Conservation (phyloP, 2,797 vertebrate genomes). For the Gallinago stenura region DNA sequence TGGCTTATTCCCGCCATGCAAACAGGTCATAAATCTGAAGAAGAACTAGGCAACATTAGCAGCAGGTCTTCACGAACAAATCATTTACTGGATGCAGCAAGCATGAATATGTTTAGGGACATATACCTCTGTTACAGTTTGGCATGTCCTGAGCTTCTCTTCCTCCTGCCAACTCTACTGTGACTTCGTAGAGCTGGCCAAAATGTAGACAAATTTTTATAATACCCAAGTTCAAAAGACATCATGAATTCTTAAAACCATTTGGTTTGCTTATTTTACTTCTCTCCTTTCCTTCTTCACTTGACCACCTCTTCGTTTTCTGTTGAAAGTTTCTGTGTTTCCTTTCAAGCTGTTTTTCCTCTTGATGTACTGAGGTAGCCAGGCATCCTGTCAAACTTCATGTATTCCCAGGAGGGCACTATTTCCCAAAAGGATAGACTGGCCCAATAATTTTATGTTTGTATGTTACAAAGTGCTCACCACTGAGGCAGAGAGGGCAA, state of each 20-base stretch:
- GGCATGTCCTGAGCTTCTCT: neutral
- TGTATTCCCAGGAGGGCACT: neutral
- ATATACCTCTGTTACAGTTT: neutral
- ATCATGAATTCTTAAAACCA: neutral
- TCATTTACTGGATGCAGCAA: neutral
- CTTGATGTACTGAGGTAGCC: neutral
- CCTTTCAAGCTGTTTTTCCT: neutral
- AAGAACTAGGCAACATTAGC: neutral
- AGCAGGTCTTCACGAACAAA: neutral
- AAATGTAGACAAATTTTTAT: neutral
- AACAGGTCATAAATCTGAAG: neutral
- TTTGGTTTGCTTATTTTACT: neutral
- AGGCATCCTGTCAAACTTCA: neutral
- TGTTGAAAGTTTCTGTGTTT: neutral
- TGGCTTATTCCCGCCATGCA: neutral
- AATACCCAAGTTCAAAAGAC: neutral
- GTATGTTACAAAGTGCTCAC: neutral
- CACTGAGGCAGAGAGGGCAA: neutral
- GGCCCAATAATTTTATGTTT: neutral
- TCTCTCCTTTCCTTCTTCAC: neutral
- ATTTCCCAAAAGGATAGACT: neutral
- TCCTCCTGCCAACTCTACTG: neutral
- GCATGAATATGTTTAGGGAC: neutral
- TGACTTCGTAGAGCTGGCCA: neutral
- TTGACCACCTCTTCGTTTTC: neutral